Percentiles rank a stretch among this genome's conserved stretches.
phyloP scores from a whole-genome alignment of 1,140 invertebrate species.

The Drosophila leontia region DNA sequence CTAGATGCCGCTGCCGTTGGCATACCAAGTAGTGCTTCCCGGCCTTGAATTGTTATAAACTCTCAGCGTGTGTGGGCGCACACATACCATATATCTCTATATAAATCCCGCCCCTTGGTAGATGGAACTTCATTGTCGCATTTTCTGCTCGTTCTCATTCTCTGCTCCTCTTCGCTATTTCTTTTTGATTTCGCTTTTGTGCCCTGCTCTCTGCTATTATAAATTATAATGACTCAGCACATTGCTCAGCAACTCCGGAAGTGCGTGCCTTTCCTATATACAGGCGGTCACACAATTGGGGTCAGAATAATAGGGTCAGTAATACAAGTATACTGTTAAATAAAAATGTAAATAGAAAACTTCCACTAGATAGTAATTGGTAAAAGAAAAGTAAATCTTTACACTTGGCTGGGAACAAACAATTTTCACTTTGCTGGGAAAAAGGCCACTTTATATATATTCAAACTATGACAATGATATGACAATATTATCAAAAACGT shows the following conservation, averaged over 20 bases:
- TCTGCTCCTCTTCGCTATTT: conserved; percentile 19
- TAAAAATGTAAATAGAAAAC: too few species aligned
- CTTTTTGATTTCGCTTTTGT: conserved; percentile 32
- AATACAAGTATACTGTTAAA: not conserved
- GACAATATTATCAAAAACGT: too few species aligned
- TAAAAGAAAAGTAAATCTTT: too few species aligned
- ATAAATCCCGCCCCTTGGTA: not conserved
- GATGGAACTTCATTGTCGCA: conserved; percentile 73
- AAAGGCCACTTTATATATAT: too few species aligned
- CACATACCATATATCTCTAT: conserved; percentile 5
- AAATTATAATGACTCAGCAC: conserved; percentile 82
- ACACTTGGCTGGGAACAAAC: too few species aligned
- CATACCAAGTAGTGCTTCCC: conserved; percentile 64
- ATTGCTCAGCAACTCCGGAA: conserved; percentile 52
- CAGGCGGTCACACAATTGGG: conserved; percentile 1
- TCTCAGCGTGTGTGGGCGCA: conserved; percentile 39
- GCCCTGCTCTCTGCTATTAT: conserved; percentile 59
- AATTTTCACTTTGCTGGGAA: too few species aligned
- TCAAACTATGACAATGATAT: too few species aligned
- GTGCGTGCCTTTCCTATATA: conserved; percentile 48
- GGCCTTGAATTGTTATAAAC: conserved; percentile 76
- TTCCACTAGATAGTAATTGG: too few species aligned
- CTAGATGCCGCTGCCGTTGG: conserved; percentile 43
- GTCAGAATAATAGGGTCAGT: not conserved
- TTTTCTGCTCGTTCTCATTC: conserved; percentile 55